Conservation (phyloP, 2,113 vertebrate genomes). For the Albula goreensis region DNA sequence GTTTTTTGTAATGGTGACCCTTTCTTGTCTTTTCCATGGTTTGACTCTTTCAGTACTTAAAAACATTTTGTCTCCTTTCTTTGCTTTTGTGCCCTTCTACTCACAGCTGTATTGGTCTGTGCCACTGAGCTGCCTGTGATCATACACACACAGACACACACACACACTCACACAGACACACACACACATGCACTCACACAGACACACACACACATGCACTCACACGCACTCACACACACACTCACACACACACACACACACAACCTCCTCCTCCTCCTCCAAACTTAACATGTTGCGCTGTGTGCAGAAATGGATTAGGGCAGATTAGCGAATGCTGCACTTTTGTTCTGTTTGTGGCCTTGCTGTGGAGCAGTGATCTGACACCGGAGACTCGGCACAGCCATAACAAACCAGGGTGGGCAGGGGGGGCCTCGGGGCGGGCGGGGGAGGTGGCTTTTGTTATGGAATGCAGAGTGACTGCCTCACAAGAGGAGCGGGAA, state of each 20-base stretch:
- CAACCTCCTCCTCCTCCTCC: background rate
- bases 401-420: conserved; percentile 10
- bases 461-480: conserved; percentile 49
- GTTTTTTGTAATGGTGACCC: too few relatives aligned
- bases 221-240: background rate
- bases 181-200: too few relatives aligned
- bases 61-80: too few relatives aligned
- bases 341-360: conserved; percentile 8
- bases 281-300: background rate
- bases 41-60: too few relatives aligned
- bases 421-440: too few relatives aligned
- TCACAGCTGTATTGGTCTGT: too few relatives aligned
- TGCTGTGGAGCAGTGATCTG: background rate
- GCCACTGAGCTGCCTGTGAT: background rate
- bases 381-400: background rate
- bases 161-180: background rate
- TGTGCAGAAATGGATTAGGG: conserved; percentile 9
- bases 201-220: too few relatives aligned
- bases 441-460: conserved; percentile 43
- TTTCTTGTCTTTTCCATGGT: too few relatives aligned
- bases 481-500: conserved; percentile 47
- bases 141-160: background rate
- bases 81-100: too few relatives aligned
- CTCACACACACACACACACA: background rate
- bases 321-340: background rate